phyloP scores from a whole-genome alignment of 1,140 invertebrate genomes.

The Cyrtorhinus lividipennis region DNA sequence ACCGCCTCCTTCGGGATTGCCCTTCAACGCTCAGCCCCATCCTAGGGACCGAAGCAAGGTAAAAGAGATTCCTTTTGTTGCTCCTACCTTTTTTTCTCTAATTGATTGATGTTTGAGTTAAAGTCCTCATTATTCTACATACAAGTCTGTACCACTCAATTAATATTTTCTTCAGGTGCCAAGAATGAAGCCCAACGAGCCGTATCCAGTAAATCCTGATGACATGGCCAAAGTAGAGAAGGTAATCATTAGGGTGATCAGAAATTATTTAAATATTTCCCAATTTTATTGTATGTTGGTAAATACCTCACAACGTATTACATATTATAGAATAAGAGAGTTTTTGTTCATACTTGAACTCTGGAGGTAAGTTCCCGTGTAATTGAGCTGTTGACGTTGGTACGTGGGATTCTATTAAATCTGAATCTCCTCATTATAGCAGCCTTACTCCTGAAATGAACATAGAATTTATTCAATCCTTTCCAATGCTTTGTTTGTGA shows the following conservation, averaged over 20 bases:
- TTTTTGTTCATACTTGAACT: background rate
- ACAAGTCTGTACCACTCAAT: background rate
- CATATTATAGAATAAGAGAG: no score
- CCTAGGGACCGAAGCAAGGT: constrained; percentile 27
- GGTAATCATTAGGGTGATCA: constrained; percentile 35
- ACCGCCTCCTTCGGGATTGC: constrained; percentile 66
- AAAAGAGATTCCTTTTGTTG: no score
- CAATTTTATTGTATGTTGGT: no score
- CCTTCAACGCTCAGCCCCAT: constrained; percentile 56
- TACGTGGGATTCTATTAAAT: no score
- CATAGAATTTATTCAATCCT: no score
- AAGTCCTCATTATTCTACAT: no score
- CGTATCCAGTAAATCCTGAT: constrained; percentile 38
- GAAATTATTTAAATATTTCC: no score
- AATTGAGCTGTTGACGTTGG: no score
- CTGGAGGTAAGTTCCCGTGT: constrained; percentile 7
- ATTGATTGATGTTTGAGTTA: background rate
- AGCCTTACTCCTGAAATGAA: no score
- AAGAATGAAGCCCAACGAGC: constrained; percentile 27
- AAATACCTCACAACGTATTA: no score
- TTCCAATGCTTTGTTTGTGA: no score
- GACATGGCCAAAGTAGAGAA: constrained; percentile 57
- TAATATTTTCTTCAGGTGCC: constrained; percentile 29
- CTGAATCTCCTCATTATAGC: no score
- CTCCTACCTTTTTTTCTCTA: background rate